Evolutionary conservation across 2,113 vertebrate species (phyloP).

Genomic region (Synchiropus splendidus): DNA sequence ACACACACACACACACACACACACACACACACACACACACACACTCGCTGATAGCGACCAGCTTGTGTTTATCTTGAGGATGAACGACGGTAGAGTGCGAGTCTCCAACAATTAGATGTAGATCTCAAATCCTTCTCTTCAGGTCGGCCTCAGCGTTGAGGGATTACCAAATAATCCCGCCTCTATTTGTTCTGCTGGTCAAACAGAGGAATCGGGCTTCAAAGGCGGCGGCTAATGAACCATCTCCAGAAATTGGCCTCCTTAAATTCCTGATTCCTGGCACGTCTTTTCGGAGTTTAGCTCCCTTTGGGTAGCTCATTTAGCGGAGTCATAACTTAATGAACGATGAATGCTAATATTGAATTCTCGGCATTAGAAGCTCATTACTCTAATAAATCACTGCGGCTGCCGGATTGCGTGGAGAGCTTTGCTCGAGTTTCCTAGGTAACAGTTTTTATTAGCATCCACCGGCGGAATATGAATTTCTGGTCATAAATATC

Average conservation of each 20-base stretch:
- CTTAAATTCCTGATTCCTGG: background rate
- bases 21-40: no score
- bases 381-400: constrained; percentile 46
- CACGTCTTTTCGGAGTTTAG: constrained; percentile 33
- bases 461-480: background rate
- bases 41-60: no score
- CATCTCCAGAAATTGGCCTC: background rate
- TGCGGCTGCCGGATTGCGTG: constrained; percentile 16
- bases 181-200: constrained; percentile 1
- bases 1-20: no score
- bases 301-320: constrained; percentile 36
- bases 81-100: constrained; percentile 41
- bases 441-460: constrained; percentile 22
- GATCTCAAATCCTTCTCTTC: constrained; percentile 17
- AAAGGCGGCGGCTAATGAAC: background rate
- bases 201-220: no score
- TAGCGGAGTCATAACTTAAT: constrained; percentile 32
- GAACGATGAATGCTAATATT: constrained; percentile 46
- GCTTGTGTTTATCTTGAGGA: constrained; percentile 49
- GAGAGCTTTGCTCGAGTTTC: constrained; percentile 28
- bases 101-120: constrained; percentile 22
- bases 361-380: constrained; percentile 38
- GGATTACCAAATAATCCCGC: constrained; percentile 18
- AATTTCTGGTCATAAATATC: no score
- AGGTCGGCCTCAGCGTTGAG: constrained; percentile 9